Evolutionary conservation across 2,797 vertebrate species (phyloP), one percentile per base, ranked within the genome.

Genomic region (Scleropages formosus): DNA sequence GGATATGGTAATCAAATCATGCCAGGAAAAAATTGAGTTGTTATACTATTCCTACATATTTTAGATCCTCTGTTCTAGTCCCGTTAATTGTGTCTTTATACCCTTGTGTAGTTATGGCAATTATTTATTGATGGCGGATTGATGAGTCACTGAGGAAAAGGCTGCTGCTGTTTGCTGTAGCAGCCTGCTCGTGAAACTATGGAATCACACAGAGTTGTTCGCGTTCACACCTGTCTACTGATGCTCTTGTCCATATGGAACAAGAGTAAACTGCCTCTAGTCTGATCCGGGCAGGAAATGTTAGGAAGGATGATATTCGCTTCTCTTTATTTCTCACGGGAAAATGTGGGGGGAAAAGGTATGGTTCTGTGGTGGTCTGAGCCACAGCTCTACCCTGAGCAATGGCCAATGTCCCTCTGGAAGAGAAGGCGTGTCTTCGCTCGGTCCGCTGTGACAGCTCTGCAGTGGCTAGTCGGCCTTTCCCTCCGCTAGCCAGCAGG

Each of bases 41-140:
- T 61, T 4, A 8, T 1, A 18, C 61, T 61, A 8, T 70, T 69
- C 13, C 51, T 53, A 3, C 1, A 0, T n/a, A n/a, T 31, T 56
- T 10, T 10, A 22, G 3, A 26, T 27, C 7, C 20, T 70, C 70
- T 53, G 49, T 53, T 22, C 51, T 24, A 12, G 20, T 27, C 8
- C 67, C 53, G 46, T 49, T 51, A 68, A 51, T 47, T 68, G 65
- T 68, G 27, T 67, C 65, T 44, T 67, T 44, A 10, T n/a, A 13
- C 24, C 60, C 60, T 62, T 60, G 24, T 62, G 65, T 44, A 67
- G 31, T 6, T 39, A 46, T 68, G 22, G 31, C 51, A 24, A 22
- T 69, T 69, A 53, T 69, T 69, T 53, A 69, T 69, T 51, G 67
- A 53, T 49, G 12, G 53, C 53, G 2, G 46, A 9, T 53, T 49